Percentiles rank a stretch among this genome's conserved stretches.
Conservation (phyloP, 2,797 vertebrate species). For the Oreochromis mossambicus region DNA sequence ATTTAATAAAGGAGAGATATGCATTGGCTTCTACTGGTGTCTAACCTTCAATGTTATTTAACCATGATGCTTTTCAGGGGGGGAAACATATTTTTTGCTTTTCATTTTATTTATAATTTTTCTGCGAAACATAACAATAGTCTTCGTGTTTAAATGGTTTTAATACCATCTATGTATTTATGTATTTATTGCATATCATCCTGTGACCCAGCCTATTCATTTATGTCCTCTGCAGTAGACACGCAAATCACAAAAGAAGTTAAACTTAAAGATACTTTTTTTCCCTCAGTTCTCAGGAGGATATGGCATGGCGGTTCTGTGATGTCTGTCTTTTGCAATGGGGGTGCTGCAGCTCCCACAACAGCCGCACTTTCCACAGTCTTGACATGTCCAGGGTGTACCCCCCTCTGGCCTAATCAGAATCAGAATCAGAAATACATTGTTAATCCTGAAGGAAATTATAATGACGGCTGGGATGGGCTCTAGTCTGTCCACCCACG, state of each 20-base stretch:
- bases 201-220: not conserved
- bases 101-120: not conserved
- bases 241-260: not conserved
- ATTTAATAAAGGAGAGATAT: not conserved
- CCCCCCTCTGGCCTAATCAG: not conserved
- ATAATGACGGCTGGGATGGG: not conserved
- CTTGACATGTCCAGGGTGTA: not conserved
- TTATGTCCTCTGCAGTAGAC: not conserved
- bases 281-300: not conserved
- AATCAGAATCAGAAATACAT: not conserved
- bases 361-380: not conserved
- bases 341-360: accelerated
- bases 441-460: not conserved
- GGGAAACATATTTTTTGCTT: accelerated
- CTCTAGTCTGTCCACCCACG: not conserved
- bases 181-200: not conserved
- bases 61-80: not conserved
- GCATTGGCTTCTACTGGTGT: not conserved
- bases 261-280: accelerated
- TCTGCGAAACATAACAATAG: accelerated
- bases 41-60: not conserved
- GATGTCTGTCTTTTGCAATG: not conserved
- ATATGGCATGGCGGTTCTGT: not conserved
- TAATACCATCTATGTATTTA: not conserved
- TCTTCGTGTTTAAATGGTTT: not conserved